Conservation (phyloP, 35 echinoderm and acorn worm genomes). For the Amphiura filiformis region DNA sequence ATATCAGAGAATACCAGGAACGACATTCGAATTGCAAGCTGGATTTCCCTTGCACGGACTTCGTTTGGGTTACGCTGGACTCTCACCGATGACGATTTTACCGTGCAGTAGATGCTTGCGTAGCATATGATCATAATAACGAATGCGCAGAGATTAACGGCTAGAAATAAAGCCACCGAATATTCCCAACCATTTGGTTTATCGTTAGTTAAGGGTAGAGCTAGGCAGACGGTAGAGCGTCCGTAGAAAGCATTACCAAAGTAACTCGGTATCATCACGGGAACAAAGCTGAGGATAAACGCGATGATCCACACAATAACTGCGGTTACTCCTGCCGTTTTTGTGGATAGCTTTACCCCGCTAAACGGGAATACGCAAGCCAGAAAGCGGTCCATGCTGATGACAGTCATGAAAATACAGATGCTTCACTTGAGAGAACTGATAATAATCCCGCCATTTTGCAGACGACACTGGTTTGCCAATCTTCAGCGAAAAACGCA, state of each 20-base stretch:
- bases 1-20: constrained; percentile 64
- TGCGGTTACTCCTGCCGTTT: background rate
- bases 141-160: constrained; percentile 56
- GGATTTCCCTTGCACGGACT: constrained; percentile 2
- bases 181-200: constrained; percentile 55
- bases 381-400: constrained; percentile 50
- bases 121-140: constrained; percentile 52
- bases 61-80: background rate
- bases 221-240: constrained; percentile 66
- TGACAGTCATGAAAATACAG: constrained; percentile 59
- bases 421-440: constrained; percentile 59
- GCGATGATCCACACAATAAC: constrained; percentile 17
- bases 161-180: constrained; percentile 59
- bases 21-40: constrained; percentile 46
- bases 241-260: constrained; percentile 72
- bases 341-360: constrained; percentile 11
- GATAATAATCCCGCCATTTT: constrained; percentile 44
- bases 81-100: constrained; percentile 48
- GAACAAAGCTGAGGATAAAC: constrained; percentile 24
- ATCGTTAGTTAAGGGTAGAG: constrained; percentile 24
- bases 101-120: constrained; percentile 45
- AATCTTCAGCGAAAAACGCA: constrained; percentile 26
- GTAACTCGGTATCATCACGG: constrained; percentile 28
- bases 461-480: constrained; percentile 45
- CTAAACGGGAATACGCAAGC: constrained; percentile 41